phyloP scores from a whole-genome alignment of 2,797 vertebrate genomes.

The Gymnopithys bicolor region DNA sequence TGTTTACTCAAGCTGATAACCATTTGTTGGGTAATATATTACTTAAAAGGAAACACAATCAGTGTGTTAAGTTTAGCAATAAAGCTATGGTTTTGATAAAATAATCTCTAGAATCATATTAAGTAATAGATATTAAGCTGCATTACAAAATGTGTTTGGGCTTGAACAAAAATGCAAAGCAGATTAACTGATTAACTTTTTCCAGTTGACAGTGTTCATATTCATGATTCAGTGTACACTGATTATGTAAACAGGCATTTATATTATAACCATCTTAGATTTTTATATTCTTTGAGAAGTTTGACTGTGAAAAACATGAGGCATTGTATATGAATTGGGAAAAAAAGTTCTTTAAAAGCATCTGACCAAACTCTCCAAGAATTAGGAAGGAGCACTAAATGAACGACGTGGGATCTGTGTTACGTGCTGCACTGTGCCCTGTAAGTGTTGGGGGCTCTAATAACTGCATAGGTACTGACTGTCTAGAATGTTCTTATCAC shows the following conservation, averaged over 20 bases:
- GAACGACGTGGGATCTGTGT: neutral
- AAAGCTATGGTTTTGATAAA: neutral
- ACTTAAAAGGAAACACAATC: neutral
- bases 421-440: neutral
- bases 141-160: neutral
- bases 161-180: neutral
- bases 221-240: neutral
- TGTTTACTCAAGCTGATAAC: conserved; percentile 30
- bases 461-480: neutral
- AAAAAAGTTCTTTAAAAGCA: neutral
- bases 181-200: neutral
- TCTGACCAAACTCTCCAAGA: neutral
- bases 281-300: neutral
- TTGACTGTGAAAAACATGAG: neutral
- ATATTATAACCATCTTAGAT: neutral
- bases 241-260: neutral
- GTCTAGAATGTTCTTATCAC: neutral
- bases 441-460: fast-evolving
- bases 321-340: neutral
- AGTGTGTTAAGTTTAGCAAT: neutral
- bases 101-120: neutral
- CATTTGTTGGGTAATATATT: conserved; percentile 3
- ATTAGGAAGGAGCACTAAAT: neutral
- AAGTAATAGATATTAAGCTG: neutral
- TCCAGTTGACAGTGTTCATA: neutral